phyloP scores from a whole-genome alignment of 2,797 vertebrate species.

The Siniperca obscura region DNA sequence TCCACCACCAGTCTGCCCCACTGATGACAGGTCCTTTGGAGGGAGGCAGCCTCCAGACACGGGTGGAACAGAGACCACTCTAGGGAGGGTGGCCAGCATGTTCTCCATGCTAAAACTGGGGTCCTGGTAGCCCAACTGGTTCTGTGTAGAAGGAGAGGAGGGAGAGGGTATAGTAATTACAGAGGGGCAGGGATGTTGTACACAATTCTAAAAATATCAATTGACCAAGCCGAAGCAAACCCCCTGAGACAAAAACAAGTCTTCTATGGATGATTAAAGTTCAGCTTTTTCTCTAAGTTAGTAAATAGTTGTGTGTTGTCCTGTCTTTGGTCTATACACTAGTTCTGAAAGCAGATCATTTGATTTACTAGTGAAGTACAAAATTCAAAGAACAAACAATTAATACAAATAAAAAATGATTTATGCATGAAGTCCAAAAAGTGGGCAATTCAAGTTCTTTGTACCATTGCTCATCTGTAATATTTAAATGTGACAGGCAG shows the following conservation, averaged over 20 bases:
- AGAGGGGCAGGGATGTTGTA: not conserved
- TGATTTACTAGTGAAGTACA: not conserved
- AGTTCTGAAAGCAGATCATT: not conserved
- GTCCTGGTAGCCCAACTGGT: conserved; percentile 85
- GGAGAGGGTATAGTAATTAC: not conserved
- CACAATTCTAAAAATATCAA: not conserved
- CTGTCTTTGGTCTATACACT: not conserved
- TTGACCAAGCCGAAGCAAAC: not conserved
- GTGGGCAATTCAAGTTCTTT: conserved; percentile 36
- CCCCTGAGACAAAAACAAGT: not conserved
- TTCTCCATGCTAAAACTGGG: conserved; percentile 85
- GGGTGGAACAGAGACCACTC: conserved; percentile 83
- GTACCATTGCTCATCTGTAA: conserved; percentile 49
- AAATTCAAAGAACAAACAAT: not conserved
- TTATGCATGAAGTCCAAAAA: not conserved
- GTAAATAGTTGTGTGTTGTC: not conserved
- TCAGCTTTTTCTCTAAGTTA: not conserved
- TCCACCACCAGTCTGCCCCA: conserved; percentile 83
- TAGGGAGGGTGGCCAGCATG: conserved; percentile 86
- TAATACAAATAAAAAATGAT: conserved; percentile 5
- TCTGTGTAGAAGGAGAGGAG: conserved; percentile 58
- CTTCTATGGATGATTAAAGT: not conserved
- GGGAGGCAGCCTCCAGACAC: conserved; percentile 83
- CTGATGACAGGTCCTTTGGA: conserved; percentile 85
- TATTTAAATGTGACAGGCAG: conserved; percentile 65